These are phyloP conservation scores for Helicoverpa armigera DNA, from an alignment of 1,140 invertebrate species.

Conservation along the genomic window DNA sequence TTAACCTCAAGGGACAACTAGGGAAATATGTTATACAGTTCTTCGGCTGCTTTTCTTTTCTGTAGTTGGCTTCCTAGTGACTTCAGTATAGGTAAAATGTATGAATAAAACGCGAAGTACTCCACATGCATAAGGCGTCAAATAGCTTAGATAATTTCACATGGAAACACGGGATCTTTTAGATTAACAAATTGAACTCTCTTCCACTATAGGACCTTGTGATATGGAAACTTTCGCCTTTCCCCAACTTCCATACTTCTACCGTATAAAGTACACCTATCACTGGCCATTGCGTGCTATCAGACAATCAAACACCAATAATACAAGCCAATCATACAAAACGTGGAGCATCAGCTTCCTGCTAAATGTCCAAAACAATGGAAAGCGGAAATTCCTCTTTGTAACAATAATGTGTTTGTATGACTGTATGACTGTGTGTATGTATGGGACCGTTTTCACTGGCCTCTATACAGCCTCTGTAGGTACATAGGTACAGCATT, in stretches of 20 bases:
- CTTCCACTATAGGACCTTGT: background rate
- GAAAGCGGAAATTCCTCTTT: slow-evolving; percentile 42
- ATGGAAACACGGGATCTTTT: too few species aligned
- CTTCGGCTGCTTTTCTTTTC: too few species aligned
- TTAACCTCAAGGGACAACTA: too few species aligned
- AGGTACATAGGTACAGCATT: background rate
- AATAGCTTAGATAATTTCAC: too few species aligned
- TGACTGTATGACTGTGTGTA: slow-evolving; percentile 4
- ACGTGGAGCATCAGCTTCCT: slow-evolving; percentile 28
- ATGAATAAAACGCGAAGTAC: too few species aligned
- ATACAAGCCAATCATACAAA: slow-evolving; percentile 34
- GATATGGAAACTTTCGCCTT: background rate
- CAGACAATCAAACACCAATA: slow-evolving; percentile 23
- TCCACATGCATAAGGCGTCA: too few species aligned
- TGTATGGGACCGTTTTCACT: slow-evolving; percentile 47
- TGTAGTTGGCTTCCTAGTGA: too few species aligned
- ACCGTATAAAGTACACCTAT: background rate
- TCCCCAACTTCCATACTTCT: background rate
- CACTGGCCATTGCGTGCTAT: background rate
- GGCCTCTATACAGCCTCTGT: slow-evolving; percentile 25
- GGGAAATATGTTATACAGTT: too few species aligned
- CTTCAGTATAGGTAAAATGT: too few species aligned
- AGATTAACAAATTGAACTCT: too few species aligned
- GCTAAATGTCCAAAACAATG: slow-evolving; percentile 36
- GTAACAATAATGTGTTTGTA: slow-evolving; percentile 31